Percentiles rank a stretch among this genome's conserved stretches.
phyloP scores from a whole-genome alignment of 2,888 invertebrate species.

The Dichetophora obliterata region DNA sequence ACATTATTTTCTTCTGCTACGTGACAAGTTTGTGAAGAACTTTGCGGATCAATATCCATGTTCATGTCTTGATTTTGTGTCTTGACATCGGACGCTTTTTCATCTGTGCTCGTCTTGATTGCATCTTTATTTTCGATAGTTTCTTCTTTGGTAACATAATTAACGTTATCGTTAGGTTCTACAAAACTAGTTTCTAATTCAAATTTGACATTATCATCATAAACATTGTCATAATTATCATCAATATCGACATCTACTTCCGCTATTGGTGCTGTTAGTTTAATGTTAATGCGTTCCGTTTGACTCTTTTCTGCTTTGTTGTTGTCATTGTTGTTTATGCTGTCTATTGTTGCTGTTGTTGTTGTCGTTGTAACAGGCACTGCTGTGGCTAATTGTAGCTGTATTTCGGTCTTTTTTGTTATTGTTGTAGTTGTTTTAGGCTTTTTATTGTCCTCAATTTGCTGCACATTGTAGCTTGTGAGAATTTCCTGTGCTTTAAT shows the following conservation, averaged over 20 bases:
- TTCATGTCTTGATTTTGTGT: slow-evolving; percentile 33
- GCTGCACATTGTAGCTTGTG: neutral
- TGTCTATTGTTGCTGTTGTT: neutral
- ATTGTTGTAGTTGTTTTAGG: slow-evolving; percentile 37
- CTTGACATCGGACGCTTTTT: slow-evolving; percentile 30
- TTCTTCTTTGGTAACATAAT: slow-evolving; percentile 63
- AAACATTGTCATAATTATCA: neutral
- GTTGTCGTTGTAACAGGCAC: neutral
- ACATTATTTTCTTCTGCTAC: slow-evolving; percentile 41
- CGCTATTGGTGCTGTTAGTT: slow-evolving; percentile 40
- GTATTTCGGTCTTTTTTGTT: slow-evolving; percentile 29
- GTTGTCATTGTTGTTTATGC: slow-evolving; percentile 35
- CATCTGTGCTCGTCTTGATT: slow-evolving; percentile 52
- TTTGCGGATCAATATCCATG: slow-evolving; percentile 37
- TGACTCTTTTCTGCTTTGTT: slow-evolving; percentile 36
- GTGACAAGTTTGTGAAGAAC: slow-evolving; percentile 14
- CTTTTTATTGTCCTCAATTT: slow-evolving; percentile 38
- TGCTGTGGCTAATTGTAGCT: slow-evolving; percentile 29
- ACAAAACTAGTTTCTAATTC: slow-evolving; percentile 49
- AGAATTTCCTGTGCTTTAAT: neutral
- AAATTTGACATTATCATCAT: slow-evolving; percentile 34
- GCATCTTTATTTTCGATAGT: slow-evolving; percentile 50
- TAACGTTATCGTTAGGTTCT: slow-evolving; percentile 56
- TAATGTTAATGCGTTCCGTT: slow-evolving; percentile 24
- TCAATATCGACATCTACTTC: slow-evolving; percentile 22